Evolutionary conservation across 2,888 invertebrate species (phyloP), one percentile per base, ranked within the genome.

Genomic region (Troglohyphantes excavatus): DNA sequence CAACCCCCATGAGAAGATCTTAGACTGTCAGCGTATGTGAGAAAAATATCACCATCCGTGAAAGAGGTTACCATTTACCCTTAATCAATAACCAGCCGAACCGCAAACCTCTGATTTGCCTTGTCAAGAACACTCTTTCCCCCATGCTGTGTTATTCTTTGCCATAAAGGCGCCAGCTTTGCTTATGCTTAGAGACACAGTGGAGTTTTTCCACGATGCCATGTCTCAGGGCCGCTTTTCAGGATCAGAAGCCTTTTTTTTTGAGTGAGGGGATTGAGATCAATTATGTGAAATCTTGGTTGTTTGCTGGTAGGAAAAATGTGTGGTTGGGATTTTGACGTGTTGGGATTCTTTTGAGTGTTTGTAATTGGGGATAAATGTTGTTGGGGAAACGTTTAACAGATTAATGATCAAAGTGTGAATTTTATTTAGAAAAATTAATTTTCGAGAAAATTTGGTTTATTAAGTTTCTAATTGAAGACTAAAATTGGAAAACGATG

Each of bases 131-230:
- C 87, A 87, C 72, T 72, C 81, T 23, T 33, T 29, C 19, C 29
- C 53, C 84, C 87, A 73, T 63, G 87, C 87, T 81, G 81, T 19
- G 87, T 23, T 61, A 81, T 87, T 81, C 81, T 87, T 87, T 72
- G 63, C 43, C 70, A 53, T 53, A 53, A 53, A 13, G 53, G 53
- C 46, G 46, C 46, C 46, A 46, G 46, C 53, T 53, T 53, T 53
- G 53, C 53, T 53, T 53, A 53, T 53, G 53, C 53, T 53, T 46
- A 17, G 3, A 33, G 33, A 33, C 33, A 33, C 33, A 33, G 33
- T 46, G 17, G 46, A 46, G 13, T 46, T 53, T 53, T 53, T 53
- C 53, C n/a, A 39, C 53, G 53, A n/a, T 33, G 33, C 33, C 33
- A 33, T 33, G 9, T 33, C 33, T 33, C 33, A 33, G n/a, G 17